Evolutionary conservation across 1,140 invertebrate species (phyloP).

Genomic region (Drosophila watanabei): DNA sequence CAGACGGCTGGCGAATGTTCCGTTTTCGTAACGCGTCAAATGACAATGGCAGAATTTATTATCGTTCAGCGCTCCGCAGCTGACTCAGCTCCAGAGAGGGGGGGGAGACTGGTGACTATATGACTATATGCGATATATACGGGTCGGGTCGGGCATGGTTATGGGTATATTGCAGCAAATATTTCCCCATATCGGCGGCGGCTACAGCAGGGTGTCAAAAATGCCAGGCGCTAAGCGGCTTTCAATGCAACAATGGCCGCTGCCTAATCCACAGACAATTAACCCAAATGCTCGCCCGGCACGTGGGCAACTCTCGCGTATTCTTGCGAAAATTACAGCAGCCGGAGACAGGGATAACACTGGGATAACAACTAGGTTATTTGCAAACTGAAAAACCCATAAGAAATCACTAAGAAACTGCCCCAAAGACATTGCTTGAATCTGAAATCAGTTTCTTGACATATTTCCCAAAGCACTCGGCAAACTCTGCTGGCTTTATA

Average conservation of each 20-base stretch:
- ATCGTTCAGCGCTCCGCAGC: conserved; percentile 60
- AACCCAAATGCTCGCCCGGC: conserved; percentile 71
- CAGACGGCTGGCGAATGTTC: conserved; percentile 29
- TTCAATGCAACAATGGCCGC: conserved; percentile 59
- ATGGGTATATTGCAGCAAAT: conserved; percentile 45
- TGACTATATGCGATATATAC: conserved; percentile 38
- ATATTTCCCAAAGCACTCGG: not conserved
- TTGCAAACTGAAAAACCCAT: not conserved
- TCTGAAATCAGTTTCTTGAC: not conserved
- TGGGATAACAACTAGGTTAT: conserved; percentile 1
- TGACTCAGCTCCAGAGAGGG: conserved; percentile 51
- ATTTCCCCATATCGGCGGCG: conserved; percentile 53
- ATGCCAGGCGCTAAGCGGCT: conserved; percentile 70
- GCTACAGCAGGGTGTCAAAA: conserved; percentile 70
- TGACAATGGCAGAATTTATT: conserved; percentile 70
- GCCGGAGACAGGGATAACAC: conserved; percentile 22
- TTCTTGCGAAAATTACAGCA: conserved; percentile 62
- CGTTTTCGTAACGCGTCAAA: conserved; percentile 63
- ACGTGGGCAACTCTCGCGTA: conserved; percentile 69
- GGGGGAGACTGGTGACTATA: conserved; percentile 14
- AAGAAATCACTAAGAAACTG: no score
- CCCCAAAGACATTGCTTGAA: not conserved
- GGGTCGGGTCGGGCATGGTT: not conserved
- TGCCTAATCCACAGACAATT: conserved; percentile 74
- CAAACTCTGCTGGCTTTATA: not conserved